Base-by-base conservation (phyloP, 1,140 invertebrate species). In the Arctopsyche grandis region DNA sequence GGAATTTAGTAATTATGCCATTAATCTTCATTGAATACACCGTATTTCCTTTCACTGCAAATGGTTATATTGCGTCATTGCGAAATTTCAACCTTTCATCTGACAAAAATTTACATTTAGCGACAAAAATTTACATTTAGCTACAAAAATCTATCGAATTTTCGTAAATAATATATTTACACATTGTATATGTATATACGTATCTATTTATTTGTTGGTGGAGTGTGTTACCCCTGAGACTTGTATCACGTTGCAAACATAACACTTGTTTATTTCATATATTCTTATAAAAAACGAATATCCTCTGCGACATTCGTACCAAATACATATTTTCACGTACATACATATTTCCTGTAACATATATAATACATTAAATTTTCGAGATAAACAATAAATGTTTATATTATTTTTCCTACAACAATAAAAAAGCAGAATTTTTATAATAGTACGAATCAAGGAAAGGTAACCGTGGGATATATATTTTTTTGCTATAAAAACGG, bases 261-360 rank as follows among this genome's bases (percentile, higher is more conserved):
- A 29, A 69, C 66, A 69, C 66, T 69, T 69, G 24, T 69, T 69
- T 69, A 43, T 69, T 29, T 26, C 29, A 38, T 69, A 14, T 56
- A 21, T 60, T 60, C 56, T 16, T 38, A 7, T 38, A 38, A 38
- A 38, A 7, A 38, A 38, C 29, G 7, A 38, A 38, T 38, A 38
- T 38, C 29, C 29, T 38, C 29, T 38, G 29, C 29, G 29, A 38
- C 29, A 38, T 7, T 38, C 29, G 29, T 38, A 38, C 29, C 7
- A 1, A 4, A 38, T 7, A 38, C 29, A 38, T 38, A 38, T 38
- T 38, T 38, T 38, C 29, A 38, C 29, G 29, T 38, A 38, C 29
- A 1, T 38, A 38, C 29, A 38, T 38, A 38, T 1, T 38, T 38
- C 7, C 3, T 38, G 29, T 4, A 7, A 7, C 29, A 38, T 38